Evolutionary conservation across 2,797 vertebrate species (phyloP).

Genomic region (Sorex maritimensis): DNA sequence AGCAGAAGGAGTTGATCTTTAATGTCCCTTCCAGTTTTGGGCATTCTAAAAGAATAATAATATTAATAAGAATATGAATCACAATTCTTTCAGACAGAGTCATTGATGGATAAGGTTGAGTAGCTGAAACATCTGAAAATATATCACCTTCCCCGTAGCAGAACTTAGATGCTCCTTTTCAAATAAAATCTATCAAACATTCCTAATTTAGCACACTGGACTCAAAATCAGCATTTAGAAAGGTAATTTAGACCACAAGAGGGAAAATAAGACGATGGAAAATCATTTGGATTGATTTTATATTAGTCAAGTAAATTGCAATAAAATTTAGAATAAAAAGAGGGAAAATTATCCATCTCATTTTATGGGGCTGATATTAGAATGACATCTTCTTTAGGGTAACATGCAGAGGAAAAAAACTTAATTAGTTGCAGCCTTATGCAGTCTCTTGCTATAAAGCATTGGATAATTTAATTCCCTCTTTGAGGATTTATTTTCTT

Average conservation of each 20-base stretch:
- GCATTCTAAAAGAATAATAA: constrained; percentile 61
- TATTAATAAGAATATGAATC: background rate
- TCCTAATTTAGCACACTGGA: background rate
- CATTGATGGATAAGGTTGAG: background rate
- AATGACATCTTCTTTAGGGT: background rate
- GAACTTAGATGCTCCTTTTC: background rate
- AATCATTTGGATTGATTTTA: constrained; percentile 62
- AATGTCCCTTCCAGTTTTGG: constrained; percentile 9
- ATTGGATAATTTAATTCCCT: background rate
- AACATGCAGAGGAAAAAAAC: background rate
- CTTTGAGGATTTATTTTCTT: background rate
- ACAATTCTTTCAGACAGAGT: constrained; percentile 52
- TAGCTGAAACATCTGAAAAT: constrained; percentile 9
- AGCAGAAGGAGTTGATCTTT: constrained; percentile 19
- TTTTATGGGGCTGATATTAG: background rate
- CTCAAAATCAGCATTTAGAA: background rate
- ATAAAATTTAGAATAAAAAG: constrained; percentile 62
- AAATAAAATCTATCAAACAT: background rate
- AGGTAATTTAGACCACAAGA: constrained; percentile 10
- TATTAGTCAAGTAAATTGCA: constrained; percentile 64
- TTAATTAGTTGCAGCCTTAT: background rate
- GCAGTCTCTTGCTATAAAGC: background rate
- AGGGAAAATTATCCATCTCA: background rate
- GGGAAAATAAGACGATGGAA: background rate
- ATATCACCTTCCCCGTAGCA: background rate